phyloP scores from a whole-genome alignment of 2,888 invertebrate genomes.

The Protonemura montana region DNA sequence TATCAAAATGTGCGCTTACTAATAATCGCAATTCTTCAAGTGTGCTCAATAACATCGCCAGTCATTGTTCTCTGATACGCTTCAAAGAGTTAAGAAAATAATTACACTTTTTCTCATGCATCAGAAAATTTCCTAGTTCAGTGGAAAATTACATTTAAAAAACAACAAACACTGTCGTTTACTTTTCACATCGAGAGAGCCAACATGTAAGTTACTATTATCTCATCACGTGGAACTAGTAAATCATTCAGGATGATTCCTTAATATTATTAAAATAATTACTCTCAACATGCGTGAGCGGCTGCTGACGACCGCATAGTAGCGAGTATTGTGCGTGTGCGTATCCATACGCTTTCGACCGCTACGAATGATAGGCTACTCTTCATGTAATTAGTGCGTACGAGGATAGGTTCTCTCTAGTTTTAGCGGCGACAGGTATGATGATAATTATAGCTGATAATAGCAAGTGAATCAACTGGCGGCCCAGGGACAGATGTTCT shows the following conservation, averaged over 20 bases:
- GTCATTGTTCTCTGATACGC: not conserved
- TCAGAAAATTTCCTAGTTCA: not conserved
- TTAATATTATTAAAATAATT: slow-evolving; percentile 37
- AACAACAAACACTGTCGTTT: not conserved
- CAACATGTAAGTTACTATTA: slow-evolving; percentile 8
- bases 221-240: not conserved
- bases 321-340: not conserved
- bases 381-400: slow-evolving; percentile 13
- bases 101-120: not conserved
- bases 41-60: not conserved
- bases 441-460: slow-evolving; percentile 20
- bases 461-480: slow-evolving; percentile 20
- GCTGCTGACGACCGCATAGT: not conserved
- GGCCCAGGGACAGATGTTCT: not conserved
- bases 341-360: not conserved
- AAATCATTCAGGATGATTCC: slow-evolving; percentile 14
- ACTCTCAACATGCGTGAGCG: slow-evolving; percentile 32
- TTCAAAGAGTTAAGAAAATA: not conserved
- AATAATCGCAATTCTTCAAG: not conserved
- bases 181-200: not conserved
- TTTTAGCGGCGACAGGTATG: slow-evolving; percentile 23
- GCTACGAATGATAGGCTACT: not conserved
- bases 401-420: not conserved
- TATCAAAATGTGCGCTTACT: not conserved
- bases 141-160: not conserved